phyloP scores from a whole-genome alignment of 2,113 vertebrate species.

The Ceratotherium simum region DNA sequence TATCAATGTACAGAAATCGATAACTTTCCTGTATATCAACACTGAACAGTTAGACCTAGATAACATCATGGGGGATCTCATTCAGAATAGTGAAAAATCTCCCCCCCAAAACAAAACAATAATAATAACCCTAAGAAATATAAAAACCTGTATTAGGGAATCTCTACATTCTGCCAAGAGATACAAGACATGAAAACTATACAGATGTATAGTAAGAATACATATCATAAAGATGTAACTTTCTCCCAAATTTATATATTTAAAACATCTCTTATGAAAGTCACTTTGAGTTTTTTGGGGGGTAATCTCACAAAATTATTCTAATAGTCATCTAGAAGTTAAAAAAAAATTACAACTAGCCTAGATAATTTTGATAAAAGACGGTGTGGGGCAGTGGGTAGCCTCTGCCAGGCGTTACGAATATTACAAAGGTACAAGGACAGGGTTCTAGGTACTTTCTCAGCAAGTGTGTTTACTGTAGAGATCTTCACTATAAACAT shows the following conservation, averaged over 20 bases:
- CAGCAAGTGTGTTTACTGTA: too few relatives aligned
- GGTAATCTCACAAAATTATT: neutral
- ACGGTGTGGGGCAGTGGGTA: neutral
- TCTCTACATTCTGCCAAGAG: neutral
- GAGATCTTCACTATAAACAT: too few relatives aligned
- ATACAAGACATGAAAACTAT: neutral
- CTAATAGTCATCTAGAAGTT: neutral
- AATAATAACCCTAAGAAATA: neutral
- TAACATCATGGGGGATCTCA: neutral
- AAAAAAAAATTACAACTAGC: neutral
- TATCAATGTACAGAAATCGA: neutral
- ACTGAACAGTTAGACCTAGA: neutral
- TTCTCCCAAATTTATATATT: neutral
- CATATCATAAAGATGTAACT: neutral
- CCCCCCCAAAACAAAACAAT: neutral
- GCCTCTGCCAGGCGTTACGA: neutral
- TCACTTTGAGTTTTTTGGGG: neutral
- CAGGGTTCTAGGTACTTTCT: too few relatives aligned
- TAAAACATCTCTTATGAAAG: neutral
- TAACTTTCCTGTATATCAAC: neutral
- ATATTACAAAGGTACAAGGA: neutral
- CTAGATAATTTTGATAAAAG: neutral
- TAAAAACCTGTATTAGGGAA: neutral
- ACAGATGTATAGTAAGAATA: neutral
- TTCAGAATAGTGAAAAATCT: neutral